These are phyloP conservation scores for Danio choprae DNA, from an alignment of 2,797 vertebrate species.

Conservation along the genomic window DNA sequence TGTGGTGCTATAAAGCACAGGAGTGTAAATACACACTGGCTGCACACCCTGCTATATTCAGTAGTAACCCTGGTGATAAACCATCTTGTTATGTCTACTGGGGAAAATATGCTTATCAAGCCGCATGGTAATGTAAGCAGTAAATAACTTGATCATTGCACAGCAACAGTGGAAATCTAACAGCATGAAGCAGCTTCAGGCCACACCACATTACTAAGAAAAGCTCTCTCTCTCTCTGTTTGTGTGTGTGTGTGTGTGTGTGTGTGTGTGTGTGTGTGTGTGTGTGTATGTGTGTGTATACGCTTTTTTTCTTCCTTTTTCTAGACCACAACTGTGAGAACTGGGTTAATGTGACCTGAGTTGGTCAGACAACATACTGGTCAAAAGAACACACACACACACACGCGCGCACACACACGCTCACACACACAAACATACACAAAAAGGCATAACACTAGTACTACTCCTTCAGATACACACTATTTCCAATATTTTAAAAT, in stretches of 20 bases:
- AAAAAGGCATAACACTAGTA: conserved; percentile 24
- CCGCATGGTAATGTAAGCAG: conserved; percentile 76
- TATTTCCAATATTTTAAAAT: background rate
- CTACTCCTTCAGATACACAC: background rate
- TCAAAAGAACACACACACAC: conserved; percentile 46
- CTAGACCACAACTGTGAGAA: conserved; percentile 70
- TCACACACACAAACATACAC: background rate
- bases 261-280: conserved; percentile 29
- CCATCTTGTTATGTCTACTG: conserved; percentile 77
- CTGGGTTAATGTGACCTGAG: conserved; percentile 77
- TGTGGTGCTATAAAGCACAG: conserved; percentile 70
- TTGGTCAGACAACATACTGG: conserved; percentile 65
- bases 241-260: conserved; percentile 10
- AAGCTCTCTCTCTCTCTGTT: too few relatives aligned
- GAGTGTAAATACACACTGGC: conserved; percentile 61
- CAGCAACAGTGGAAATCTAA: conserved; percentile 60
- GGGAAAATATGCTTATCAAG: conserved; percentile 82
- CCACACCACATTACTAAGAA: conserved; percentile 59
- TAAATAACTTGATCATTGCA: conserved; percentile 73
- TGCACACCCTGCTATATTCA: conserved; percentile 46
- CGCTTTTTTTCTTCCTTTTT: conserved; percentile 43
- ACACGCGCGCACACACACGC: conserved; percentile 6
- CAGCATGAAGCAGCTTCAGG: conserved; percentile 70
- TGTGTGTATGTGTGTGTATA: background rate
- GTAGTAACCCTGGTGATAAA: conserved; percentile 72